Evolutionary conservation across 2,888 invertebrate species (phyloP).

Genomic region (Heliconius ethilla): DNA sequence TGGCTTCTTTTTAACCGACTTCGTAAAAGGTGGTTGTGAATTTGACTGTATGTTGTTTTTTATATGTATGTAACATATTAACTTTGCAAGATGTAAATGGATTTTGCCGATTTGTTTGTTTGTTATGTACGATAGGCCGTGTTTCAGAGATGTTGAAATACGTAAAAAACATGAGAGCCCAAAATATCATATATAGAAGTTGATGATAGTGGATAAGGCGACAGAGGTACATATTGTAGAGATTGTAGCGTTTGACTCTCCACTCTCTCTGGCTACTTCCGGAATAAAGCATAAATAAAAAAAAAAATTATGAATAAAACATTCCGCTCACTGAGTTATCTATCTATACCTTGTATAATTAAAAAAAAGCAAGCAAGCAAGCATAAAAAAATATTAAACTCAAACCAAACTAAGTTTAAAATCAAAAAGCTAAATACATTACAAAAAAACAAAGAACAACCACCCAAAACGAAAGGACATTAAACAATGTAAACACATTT

Average conservation of each 20-base stretch:
- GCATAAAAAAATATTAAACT: no score
- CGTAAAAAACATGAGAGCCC: neutral
- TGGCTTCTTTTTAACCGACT: no score
- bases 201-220: neutral
- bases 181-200: neutral
- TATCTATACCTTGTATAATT: no score
- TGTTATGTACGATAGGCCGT: neutral
- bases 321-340: no score
- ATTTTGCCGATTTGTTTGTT: neutral
- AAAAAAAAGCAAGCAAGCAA: no score
- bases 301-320: no score
- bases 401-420: no score
- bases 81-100: no score
- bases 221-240: neutral
- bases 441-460: neutral
- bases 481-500: conserved; percentile 10
- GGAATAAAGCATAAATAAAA: no score
- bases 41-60: neutral
- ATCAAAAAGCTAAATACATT: neutral
- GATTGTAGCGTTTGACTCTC: neutral
- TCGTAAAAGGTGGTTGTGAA: neutral
- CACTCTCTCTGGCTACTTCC: neutral
- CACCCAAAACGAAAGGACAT: conserved; percentile 20
- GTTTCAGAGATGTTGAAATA: neutral
- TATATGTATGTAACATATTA: neutral